Evolutionary conservation across 2,888 invertebrate species (phyloP), one percentile per base, ranked within the genome.

Genomic region (Plutella xylostella): DNA sequence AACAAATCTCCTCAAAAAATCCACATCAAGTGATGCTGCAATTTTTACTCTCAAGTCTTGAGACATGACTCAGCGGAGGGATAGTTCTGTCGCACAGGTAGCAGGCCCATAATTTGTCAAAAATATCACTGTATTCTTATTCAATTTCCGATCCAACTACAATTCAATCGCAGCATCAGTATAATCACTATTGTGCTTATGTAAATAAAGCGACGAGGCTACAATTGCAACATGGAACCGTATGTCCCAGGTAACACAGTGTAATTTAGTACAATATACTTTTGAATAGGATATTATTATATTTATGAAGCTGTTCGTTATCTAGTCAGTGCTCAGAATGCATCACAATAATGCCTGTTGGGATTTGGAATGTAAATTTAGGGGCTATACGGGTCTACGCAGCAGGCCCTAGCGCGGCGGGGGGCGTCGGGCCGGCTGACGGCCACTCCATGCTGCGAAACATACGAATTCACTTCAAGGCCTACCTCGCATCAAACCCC

Each of bases 381-480:
- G 61, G 60, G 57, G 58, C 58, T 68, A 12, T 18, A 21, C 35
- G 43, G 43, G 37, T 18, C 43, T 56, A 51, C 60, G 54, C 61
- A 64, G 68, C 65, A 60, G 49, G 62, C 57, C 53, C 50, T 43
- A 48, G 49, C 79, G 40, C 80, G 55, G 56, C 79, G 62, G 80
- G 82, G 62, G 68, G 63, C 56, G 15, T 15, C 68, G 67, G 59
- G 66, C 67, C 64, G 70, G 68, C 72, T 72, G 63, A 67, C 72
- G 70, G 65, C 57, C 58, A 60, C 72, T 56, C 61, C 82, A 82
- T 64, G 82, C 82, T 78, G 82, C 60, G 82, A 68, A 72, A 83
- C 82, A 82, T 70, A 75, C 68, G 61, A 78, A 78, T 68, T 68
- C 75, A 74, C 79, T 83, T 78, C 63, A 56, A 68, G 64, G 61